Conservation (phyloP, 2,797 vertebrate genomes). For the Prionace glauca region DNA sequence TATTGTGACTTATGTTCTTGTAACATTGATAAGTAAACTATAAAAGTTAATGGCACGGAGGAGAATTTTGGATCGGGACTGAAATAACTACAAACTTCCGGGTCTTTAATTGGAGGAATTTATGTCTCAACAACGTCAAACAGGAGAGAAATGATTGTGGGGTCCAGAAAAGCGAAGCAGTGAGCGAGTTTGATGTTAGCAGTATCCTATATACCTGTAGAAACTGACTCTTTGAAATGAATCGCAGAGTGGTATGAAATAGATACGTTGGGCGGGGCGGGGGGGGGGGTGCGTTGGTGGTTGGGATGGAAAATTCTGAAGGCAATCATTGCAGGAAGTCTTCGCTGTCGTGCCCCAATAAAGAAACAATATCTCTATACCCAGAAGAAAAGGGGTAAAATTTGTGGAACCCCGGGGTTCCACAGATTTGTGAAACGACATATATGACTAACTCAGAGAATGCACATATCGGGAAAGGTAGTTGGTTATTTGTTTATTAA, state of each 20-base stretch:
- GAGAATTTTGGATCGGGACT: neutral
- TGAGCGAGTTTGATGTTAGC: neutral
- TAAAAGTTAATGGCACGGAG: neutral
- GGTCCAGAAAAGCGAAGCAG: neutral
- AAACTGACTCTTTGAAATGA: neutral
- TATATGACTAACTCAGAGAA: neutral
- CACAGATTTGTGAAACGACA: neutral
- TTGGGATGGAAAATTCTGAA: neutral
- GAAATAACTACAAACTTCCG: neutral
- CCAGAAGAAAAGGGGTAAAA: neutral
- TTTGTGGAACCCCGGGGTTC: neutral
- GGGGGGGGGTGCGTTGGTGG: accelerated
- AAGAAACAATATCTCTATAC: neutral
- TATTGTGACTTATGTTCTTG: no score
- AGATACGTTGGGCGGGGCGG: neutral
- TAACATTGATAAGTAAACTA: no score
- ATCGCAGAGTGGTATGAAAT: no score
- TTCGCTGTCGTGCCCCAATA: no score
- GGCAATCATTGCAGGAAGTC: no score
- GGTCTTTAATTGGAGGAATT: neutral
- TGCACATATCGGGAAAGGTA: neutral
- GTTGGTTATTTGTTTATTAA: neutral
- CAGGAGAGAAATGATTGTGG: neutral
- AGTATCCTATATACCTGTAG: neutral
- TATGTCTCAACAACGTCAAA: neutral